Evolutionary conservation across 2,113 vertebrate genomes (phyloP).

Genomic region (Muntiacus reevesi): DNA sequence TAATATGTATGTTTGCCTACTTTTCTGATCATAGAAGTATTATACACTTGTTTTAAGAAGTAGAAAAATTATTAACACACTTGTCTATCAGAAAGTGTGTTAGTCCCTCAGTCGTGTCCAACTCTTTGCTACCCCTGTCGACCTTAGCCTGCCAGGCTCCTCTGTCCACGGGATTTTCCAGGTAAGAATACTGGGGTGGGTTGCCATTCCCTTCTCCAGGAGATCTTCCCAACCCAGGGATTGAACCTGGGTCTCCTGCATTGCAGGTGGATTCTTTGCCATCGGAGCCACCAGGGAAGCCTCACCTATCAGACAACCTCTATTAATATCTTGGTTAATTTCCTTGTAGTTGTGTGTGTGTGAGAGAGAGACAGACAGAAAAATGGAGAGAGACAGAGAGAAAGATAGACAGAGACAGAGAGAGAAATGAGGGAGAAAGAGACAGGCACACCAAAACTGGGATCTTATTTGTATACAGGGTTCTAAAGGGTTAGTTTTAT

Average conservation of each 20-base stretch:
- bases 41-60: neutral
- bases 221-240: neutral
- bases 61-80: neutral
- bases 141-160: rapidly evolving
- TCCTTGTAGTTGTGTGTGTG: neutral
- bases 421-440: neutral
- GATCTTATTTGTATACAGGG: neutral
- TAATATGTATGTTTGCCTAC: neutral
- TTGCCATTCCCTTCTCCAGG: neutral
- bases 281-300: neutral
- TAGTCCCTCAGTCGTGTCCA: neutral
- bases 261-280: neutral
- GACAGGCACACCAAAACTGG: neutral
- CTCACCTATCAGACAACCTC: neutral
- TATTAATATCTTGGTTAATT: neutral
- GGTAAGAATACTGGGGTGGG: neutral
- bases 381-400: neutral
- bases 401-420: neutral
- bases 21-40: neutral
- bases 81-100: neutral
- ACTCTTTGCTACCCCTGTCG: neutral
- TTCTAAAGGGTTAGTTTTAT: too few species aligned
- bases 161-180: neutral
- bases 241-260: neutral
- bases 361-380: neutral